phyloP scores from a whole-genome alignment of 2,888 invertebrate species.

The Drosophila mercatorum region DNA sequence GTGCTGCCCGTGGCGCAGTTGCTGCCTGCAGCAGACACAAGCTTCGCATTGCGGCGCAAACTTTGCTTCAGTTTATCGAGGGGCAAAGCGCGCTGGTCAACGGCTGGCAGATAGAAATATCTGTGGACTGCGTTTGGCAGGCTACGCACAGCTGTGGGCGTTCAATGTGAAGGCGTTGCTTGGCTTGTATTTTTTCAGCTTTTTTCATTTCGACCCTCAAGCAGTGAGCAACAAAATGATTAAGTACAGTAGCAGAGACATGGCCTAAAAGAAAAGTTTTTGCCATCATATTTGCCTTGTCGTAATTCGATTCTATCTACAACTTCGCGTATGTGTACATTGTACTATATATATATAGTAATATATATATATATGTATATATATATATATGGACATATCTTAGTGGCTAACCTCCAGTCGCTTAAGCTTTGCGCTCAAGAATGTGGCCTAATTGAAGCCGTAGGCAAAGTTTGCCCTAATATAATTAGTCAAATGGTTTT shows the following conservation, averaged over 20 bases:
- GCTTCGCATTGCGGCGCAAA: conserved; percentile 24
- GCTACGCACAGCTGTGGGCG: background rate
- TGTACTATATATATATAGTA: no score
- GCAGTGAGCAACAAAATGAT: conserved; percentile 17
- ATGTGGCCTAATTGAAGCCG: conserved; percentile 39
- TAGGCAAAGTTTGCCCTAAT: conserved; percentile 44
- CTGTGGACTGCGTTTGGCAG: conserved; percentile 8
- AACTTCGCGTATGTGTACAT: background rate
- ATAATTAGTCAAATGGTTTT: conserved; percentile 43
- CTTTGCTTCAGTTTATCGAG: conserved; percentile 22
- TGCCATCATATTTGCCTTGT: background rate
- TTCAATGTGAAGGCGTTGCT: conserved; percentile 5
- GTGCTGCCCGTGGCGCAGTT: conserved; percentile 2
- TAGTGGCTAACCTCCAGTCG: background rate
- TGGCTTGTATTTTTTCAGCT: background rate
- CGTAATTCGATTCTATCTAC: conserved; percentile 12
- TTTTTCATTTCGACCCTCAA: conserved; percentile 6
- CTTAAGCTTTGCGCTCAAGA: background rate
- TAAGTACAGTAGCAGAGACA: conserved; percentile 21
- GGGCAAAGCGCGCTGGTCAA: background rate
- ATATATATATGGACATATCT: background rate
- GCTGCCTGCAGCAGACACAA: conserved; percentile 12
- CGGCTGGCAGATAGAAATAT: background rate
- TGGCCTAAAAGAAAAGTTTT: conserved; percentile 7
- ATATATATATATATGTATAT: background rate